Percentiles rank a stretch among this genome's conserved stretches.
phyloP scores from a whole-genome alignment of 2,113 vertebrate genomes.

The Colaptes auratus region DNA sequence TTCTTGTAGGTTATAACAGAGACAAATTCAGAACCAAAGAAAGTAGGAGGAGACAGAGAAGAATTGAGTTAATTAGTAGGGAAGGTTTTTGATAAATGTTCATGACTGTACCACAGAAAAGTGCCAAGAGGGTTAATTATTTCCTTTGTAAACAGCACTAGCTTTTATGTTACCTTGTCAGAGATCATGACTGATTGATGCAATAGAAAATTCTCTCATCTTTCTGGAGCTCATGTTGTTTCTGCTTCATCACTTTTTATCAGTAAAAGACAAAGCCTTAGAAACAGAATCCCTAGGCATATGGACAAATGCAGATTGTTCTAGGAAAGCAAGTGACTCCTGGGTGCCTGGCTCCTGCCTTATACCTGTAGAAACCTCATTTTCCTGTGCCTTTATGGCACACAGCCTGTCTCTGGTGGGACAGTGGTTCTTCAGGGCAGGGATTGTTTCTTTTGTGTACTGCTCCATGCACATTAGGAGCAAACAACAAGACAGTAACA shows the following conservation, averaged over 20 bases:
- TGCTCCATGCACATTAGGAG: background rate
- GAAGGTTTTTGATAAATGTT: constrained; percentile 5
- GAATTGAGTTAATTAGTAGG: background rate
- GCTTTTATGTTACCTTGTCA: background rate
- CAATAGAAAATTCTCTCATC: background rate
- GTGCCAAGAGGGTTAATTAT: constrained; percentile 13
- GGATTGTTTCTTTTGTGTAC: background rate
- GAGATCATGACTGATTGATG: background rate
- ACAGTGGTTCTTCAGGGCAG: background rate
- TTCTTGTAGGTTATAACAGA: background rate
- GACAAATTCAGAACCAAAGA: background rate
- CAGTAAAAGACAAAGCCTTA: background rate
- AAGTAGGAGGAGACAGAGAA: background rate
- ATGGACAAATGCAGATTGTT: background rate
- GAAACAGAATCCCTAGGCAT: background rate
- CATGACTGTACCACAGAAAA: background rate
- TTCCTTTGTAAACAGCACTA: background rate
- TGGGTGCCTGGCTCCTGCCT: background rate
- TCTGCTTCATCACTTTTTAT: background rate
- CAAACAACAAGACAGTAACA: background rate
- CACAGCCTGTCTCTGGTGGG: background rate
- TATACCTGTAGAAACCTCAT: background rate
- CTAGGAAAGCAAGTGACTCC: background rate
- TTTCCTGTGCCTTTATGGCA: background rate
- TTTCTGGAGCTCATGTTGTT: background rate